phyloP scores from a whole-genome alignment of 1,140 invertebrate genomes.

The Ceratosolen solmsi region DNA sequence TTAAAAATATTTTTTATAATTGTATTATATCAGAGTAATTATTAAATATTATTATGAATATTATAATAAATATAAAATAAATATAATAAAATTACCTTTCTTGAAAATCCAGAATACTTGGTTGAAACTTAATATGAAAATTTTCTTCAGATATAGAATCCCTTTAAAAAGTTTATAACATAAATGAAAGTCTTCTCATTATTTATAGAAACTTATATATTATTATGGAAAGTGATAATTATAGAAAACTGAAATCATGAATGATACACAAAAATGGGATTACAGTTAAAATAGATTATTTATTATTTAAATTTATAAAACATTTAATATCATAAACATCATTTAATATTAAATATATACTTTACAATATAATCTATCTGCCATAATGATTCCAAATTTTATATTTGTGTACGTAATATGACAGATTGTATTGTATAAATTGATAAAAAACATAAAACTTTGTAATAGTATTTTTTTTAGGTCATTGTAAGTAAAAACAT shows the following conservation, averaged over 20 bases:
- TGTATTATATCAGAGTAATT: background rate
- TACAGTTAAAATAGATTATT: background rate
- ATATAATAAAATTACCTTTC: constrained; percentile 61
- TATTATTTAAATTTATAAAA: background rate
- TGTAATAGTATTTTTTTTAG: too few species aligned
- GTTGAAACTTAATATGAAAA: constrained; percentile 67
- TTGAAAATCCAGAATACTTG: constrained; percentile 69
- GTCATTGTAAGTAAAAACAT: constrained; percentile 53
- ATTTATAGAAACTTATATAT: constrained; percentile 21
- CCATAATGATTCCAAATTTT: too few species aligned
- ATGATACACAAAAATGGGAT: too few species aligned
- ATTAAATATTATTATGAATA: background rate
- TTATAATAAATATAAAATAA: background rate
- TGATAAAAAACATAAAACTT: background rate
- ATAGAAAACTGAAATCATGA: constrained; percentile 13
- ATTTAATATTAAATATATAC: too few species aligned
- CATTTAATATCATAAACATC: background rate
- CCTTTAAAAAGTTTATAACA: constrained; percentile 57
- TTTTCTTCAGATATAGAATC: constrained; percentile 62
- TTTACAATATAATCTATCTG: too few species aligned
- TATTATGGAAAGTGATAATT: background rate
- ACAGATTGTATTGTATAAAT: too few species aligned
- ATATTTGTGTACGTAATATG: too few species aligned
- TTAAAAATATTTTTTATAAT: constrained; percentile 12
- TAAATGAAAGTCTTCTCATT: background rate